Evolutionary conservation across 2,888 invertebrate species (phyloP), one percentile per base, ranked within the genome.

Genomic region (Agonopterix subpropinquella): DNA sequence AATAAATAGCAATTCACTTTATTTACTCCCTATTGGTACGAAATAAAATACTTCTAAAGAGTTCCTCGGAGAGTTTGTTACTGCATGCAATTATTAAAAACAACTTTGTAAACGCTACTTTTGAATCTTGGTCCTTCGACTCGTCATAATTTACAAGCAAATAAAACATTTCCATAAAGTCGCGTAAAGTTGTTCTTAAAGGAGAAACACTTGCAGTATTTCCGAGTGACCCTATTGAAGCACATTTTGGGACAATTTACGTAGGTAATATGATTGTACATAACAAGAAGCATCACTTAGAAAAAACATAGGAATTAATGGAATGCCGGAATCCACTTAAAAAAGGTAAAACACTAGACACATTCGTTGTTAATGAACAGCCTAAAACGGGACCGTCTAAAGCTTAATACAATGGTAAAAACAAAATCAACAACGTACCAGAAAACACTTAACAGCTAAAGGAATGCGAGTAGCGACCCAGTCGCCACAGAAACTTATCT

Each of bases 321-420:
- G 51, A 50, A 47, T 52, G 47, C 47, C 47, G 43, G 56, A 51
- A 53, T 55, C 53, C 63, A 67, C 68, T 65, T 68, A 69, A 65
- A 69, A 65, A 35, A 66, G 66, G 67, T 76, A 67, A 62, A 73
- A 74, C 62, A 67, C 73, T 77, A 76, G 69, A 78, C 74, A 64
- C 62, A 77, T 86, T 87, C 86, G 87, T 87, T 87, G 87, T 86
- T 73, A 67, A 65, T 73, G 74, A 84, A 86, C 86, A 87, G 87
- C 80, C 83, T 80, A 78, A 71, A 67, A 65, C 67, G 78, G 83
- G 77, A 77, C 71, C 67, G 64, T 56, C 57, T 61, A 64, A 64
- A 67, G 55, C 64, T 62, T 64, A 66, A 58, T 59, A 51, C 47
- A 56, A 50, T 44, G 53, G 52, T 49, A 48, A 59, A 8, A 61